A percentile compares a stretch with the other conserved stretches of the same genome.
These are phyloP conservation scores for Pagetopsis macropterus DNA, from an alignment of 2,797 vertebrate species.

Conservation along the genomic window DNA sequence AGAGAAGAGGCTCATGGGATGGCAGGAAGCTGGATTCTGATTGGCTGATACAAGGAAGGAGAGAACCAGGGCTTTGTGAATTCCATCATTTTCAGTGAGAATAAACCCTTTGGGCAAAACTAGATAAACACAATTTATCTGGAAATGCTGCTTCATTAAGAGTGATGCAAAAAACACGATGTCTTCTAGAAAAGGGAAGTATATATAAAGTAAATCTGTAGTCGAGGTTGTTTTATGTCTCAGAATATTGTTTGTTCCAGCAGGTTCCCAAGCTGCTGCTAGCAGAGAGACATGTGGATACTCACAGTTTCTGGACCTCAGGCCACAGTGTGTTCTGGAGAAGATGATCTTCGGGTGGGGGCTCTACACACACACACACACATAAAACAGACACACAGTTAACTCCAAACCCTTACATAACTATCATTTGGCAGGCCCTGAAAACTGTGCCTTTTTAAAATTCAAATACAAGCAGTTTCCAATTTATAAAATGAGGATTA, in stretches of 20 bases:
- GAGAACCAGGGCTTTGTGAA: slow-evolving; percentile 17
- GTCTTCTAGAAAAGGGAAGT: background rate
- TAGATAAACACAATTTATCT: slow-evolving; percentile 31
- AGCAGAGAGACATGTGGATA: slow-evolving; percentile 49
- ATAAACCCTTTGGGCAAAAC: slow-evolving; percentile 29
- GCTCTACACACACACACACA: slow-evolving; percentile 80
- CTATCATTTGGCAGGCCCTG: slow-evolving; percentile 21
- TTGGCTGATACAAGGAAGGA: slow-evolving; percentile 30
- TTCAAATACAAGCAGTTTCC: slow-evolving; percentile 44
- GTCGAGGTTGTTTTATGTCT: background rate
- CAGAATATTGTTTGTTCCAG: slow-evolving; percentile 4
- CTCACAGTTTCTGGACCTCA: slow-evolving; percentile 98
- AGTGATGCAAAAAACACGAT: slow-evolving; percentile 3
- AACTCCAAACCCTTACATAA: slow-evolving; percentile 34
- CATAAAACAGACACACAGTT: slow-evolving; percentile 8
- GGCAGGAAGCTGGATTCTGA: slow-evolving; percentile 30
- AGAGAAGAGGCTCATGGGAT: slow-evolving; percentile 51
- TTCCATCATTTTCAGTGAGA: slow-evolving; percentile 48
- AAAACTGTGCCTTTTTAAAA: slow-evolving; percentile 44
- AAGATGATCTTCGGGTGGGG: slow-evolving; percentile 95
- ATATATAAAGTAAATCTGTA: background rate
- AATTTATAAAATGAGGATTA: slow-evolving; percentile 61
- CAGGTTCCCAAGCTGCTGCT: slow-evolving; percentile 16
- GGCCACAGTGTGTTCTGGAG: slow-evolving; percentile 98
- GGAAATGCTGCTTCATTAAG: slow-evolving; percentile 28